These are phyloP conservation scores for Aplodontia rufa DNA, from an alignment of 2,113 vertebrate genomes.

Conservation along the genomic window DNA sequence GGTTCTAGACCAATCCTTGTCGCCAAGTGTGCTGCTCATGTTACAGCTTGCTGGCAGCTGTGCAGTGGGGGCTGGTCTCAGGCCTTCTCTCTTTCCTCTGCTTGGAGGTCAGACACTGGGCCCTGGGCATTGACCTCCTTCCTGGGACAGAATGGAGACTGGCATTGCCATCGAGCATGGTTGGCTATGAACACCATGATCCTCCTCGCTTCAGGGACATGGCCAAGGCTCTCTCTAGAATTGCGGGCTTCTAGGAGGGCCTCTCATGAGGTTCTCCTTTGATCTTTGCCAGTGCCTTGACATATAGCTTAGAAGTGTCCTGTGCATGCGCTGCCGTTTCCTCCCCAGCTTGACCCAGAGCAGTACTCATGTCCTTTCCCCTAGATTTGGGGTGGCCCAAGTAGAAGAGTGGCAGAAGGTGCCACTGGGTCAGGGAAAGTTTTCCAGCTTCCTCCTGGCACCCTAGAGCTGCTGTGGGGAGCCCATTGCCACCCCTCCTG, in stretches of 20 bases:
- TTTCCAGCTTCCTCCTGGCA: background rate
- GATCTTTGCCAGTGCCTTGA: background rate
- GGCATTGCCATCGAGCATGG: fast-evolving
- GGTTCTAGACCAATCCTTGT: background rate
- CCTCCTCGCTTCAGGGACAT: background rate
- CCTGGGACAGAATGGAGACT: background rate
- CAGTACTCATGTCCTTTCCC: no score
- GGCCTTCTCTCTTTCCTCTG: background rate
- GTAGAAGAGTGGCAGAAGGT: background rate
- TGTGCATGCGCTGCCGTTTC: background rate
- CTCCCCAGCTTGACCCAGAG: background rate
- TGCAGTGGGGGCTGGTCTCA: no score
- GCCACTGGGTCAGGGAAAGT: background rate
- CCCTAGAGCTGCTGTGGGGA: background rate
- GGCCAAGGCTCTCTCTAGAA: background rate
- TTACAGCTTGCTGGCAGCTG: background rate
- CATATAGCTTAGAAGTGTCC: background rate
- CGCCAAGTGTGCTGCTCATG: background rate
- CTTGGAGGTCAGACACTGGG: background rate
- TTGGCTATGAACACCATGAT: background rate
- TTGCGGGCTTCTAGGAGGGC: background rate
- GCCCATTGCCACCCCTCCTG: background rate
- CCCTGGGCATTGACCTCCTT: background rate
- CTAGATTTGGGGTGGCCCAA: background rate
- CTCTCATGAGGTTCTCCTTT: background rate